Evolutionary conservation across 2,888 invertebrate species (phyloP).

Genomic region (Rhaphigaster nebulosa): DNA sequence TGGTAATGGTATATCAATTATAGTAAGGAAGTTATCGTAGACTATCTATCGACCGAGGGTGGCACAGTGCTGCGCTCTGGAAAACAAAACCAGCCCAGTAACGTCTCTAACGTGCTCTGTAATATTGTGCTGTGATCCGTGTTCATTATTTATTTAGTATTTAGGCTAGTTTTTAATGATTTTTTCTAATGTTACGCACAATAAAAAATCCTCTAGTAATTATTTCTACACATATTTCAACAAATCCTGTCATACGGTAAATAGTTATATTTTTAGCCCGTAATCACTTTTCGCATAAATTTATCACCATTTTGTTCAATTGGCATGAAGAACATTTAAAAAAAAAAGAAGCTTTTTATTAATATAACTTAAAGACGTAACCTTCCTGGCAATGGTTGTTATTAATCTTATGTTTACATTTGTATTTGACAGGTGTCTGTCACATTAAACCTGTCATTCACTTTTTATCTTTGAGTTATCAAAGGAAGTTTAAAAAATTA

Average conservation of each 20-base stretch:
- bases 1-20: neutral
- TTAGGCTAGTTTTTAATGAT: neutral
- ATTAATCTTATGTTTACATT: neutral
- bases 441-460: neutral
- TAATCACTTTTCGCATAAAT: conserved; percentile 13
- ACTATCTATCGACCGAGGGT: neutral
- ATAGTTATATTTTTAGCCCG: neutral
- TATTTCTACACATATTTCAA: neutral
- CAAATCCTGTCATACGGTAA: conserved; percentile 32
- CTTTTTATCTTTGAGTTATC: neutral
- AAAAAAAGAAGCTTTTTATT: neutral
- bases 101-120: conserved; percentile 9
- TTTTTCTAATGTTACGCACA: neutral
- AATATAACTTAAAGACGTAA: neutral
- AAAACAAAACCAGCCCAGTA: neutral
- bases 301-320: conserved; percentile 7
- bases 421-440: neutral
- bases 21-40: neutral
- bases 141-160: neutral
- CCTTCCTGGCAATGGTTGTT: neutral
- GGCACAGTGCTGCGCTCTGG: neutral
- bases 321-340: conserved; percentile 8
- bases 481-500: neutral
- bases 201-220: neutral
- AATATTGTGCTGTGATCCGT: conserved; percentile 38